Evolutionary conservation across 2,113 vertebrate species (phyloP).

Genomic region (Melozone crissalis): DNA sequence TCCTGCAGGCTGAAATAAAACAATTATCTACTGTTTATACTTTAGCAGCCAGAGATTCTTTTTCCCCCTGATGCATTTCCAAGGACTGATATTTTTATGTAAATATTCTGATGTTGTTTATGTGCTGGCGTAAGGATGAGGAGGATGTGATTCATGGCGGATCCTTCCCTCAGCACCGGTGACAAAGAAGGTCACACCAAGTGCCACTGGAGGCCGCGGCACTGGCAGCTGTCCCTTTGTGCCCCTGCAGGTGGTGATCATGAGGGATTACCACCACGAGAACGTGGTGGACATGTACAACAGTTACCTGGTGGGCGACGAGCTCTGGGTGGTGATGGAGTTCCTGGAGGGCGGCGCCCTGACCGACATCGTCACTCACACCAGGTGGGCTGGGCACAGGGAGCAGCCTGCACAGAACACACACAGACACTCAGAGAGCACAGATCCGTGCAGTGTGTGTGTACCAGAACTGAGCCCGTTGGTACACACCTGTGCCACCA

Average conservation of each 20-base stretch:
- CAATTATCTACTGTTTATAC: not conserved
- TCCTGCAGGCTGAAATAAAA: not conserved
- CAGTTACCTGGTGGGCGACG: slow-evolving; percentile 95
- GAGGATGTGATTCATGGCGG: not conserved
- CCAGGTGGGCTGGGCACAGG: slow-evolving; percentile 76
- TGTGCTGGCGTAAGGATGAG: not conserved
- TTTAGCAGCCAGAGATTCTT: not conserved
- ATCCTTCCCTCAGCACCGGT: not conserved
- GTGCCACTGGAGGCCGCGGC: not conserved
- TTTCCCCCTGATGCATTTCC: not conserved
- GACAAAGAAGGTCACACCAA: not conserved
- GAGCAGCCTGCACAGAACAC: too few species aligned
- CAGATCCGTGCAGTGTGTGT: too few species aligned
- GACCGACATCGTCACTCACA: slow-evolving; percentile 98
- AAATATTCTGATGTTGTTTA: not conserved
- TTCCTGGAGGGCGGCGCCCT: slow-evolving; percentile 97
- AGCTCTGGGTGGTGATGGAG: slow-evolving; percentile 99
- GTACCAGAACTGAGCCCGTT: too few species aligned
- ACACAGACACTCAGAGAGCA: too few species aligned
- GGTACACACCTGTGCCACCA: not conserved
- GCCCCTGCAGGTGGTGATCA: slow-evolving; percentile 91
- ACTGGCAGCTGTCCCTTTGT: not conserved
- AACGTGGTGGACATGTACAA: slow-evolving; percentile 99
- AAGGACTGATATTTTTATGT: not conserved
- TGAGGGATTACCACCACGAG: slow-evolving; percentile 98